These are phyloP conservation scores for Uria aalge DNA, from an alignment of 2,113 vertebrate species.

Conservation along the genomic window DNA sequence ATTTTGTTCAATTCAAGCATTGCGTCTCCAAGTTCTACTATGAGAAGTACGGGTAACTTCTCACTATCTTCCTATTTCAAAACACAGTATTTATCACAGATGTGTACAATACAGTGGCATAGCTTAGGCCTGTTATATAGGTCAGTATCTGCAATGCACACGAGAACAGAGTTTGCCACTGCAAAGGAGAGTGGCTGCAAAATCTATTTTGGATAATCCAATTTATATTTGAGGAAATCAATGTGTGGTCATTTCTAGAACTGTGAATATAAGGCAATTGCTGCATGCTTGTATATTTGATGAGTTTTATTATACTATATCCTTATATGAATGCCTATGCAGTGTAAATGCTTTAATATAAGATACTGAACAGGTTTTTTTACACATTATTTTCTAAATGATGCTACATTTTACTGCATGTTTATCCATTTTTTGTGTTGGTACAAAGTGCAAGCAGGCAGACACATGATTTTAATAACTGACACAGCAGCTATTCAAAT, in stretches of 20 bases:
- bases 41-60: slow-evolving; percentile 39
- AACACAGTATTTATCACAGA: slow-evolving; percentile 51
- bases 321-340: slow-evolving; percentile 71
- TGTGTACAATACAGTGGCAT: slow-evolving; percentile 28
- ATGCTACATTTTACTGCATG: slow-evolving; percentile 62
- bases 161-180: slow-evolving; percentile 37
- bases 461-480: slow-evolving; percentile 57
- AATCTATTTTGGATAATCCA: slow-evolving; percentile 68
- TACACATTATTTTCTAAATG: slow-evolving; percentile 58
- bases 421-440: slow-evolving; percentile 47
- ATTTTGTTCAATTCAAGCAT: slow-evolving; percentile 49
- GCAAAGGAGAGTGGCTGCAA: slow-evolving; percentile 46
- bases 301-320: slow-evolving; percentile 64
- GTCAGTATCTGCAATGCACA: slow-evolving; percentile 59
- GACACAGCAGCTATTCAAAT: slow-evolving; percentile 45
- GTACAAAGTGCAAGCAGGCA: slow-evolving; percentile 31
- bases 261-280: slow-evolving; percentile 58
- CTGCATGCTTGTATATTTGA: slow-evolving; percentile 69
- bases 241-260: slow-evolving; percentile 60
- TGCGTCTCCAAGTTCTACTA: slow-evolving; percentile 23
- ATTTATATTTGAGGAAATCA: slow-evolving; percentile 65
- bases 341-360: slow-evolving; percentile 71
- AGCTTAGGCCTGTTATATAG: slow-evolving; percentile 69
- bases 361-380: slow-evolving; percentile 44
- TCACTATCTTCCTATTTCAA: slow-evolving; percentile 15